Evolutionary conservation across 2,113 vertebrate species (phyloP).

Genomic region (Orcinus orca): DNA sequence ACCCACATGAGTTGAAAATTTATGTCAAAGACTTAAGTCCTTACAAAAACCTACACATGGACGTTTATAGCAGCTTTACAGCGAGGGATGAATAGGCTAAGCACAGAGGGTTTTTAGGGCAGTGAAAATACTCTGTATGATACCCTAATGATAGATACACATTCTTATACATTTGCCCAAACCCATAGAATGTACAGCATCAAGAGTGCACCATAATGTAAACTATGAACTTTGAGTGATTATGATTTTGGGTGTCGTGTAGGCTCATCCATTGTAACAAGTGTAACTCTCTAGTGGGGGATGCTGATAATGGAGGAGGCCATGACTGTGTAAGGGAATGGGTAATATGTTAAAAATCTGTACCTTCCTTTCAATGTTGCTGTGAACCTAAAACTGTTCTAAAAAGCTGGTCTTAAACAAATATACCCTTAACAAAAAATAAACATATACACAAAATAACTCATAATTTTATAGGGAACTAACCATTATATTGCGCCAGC

Average conservation of each 20-base stretch:
- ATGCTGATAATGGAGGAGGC: neutral
- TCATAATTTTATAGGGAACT: neutral
- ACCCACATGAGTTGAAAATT: neutral
- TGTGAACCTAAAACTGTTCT: neutral
- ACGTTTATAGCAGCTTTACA: neutral
- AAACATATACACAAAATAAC: neutral
- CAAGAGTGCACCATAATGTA: neutral
- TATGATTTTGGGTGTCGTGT: neutral
- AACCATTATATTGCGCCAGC: neutral
- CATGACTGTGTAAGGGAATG: too few relatives aligned
- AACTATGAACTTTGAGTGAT: neutral
- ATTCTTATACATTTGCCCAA: neutral
- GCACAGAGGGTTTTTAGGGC: neutral
- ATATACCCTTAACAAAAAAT: neutral
- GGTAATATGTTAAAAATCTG: neutral
- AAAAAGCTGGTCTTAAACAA: neutral
- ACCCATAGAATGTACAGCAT: neutral
- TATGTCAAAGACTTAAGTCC: neutral
- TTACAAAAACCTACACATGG: neutral
- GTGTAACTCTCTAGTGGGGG: neutral
- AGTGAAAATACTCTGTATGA: neutral
- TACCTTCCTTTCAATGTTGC: neutral
- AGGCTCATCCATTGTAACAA: neutral
- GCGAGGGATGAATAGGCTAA: neutral
- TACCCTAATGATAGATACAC: neutral